phyloP scores from a whole-genome alignment of 2,888 invertebrate species.

The Rutpela maculata region DNA sequence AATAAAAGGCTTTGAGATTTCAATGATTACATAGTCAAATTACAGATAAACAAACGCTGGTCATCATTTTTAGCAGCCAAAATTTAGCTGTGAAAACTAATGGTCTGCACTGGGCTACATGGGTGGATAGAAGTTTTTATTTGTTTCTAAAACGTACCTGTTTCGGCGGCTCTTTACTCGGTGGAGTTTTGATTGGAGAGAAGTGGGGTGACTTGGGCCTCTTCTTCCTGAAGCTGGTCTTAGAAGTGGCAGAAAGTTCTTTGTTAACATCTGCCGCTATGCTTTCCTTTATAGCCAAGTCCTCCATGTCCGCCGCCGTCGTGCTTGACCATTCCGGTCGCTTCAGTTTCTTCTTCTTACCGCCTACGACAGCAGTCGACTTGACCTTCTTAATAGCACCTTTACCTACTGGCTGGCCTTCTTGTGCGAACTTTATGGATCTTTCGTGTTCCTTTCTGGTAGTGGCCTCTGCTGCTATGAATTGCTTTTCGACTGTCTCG shows the following conservation, averaged over 20 bases:
- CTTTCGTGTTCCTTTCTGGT: slow-evolving; percentile 55
- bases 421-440: slow-evolving; percentile 19
- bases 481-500: slow-evolving; percentile 65
- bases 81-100: too few species aligned
- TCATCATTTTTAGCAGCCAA: too few species aligned
- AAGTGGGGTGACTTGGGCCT: slow-evolving; percentile 47
- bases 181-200: slow-evolving; percentile 53
- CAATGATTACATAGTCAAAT: too few species aligned
- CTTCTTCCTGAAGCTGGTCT: slow-evolving; percentile 20
- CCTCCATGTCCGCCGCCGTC: slow-evolving; percentile 59
- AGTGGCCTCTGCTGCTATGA: slow-evolving; percentile 65
- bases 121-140: not conserved
- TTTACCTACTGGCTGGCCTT: slow-evolving; percentile 23
- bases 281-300: slow-evolving; percentile 46
- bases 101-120: too few species aligned
- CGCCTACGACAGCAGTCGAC: slow-evolving; percentile 21
- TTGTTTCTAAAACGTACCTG: not conserved
- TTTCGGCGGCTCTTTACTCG: slow-evolving; percentile 35
- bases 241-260: slow-evolving; percentile 2
- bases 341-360: slow-evolving; percentile 46
- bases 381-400: slow-evolving; percentile 32
- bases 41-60: too few species aligned
- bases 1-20: too few species aligned
- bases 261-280: slow-evolving; percentile 41
- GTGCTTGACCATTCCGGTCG: slow-evolving; percentile 54